Evolutionary conservation across 1,140 invertebrate species (phyloP), one percentile per base, ranked within the genome.

Genomic region (Micrasema minimum): DNA sequence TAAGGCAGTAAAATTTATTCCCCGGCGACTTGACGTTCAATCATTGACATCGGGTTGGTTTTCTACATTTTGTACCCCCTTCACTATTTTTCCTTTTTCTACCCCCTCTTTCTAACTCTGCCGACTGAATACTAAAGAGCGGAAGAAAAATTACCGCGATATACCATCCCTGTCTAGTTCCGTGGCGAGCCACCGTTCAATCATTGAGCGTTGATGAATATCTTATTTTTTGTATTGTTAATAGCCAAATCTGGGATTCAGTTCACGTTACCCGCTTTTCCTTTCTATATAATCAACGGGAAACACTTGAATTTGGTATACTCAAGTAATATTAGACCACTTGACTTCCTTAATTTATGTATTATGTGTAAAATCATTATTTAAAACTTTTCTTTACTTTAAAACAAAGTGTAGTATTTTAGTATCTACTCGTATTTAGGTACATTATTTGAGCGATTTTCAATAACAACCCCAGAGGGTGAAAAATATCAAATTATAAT

Each of bases 31-130:
- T 80, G 80, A 79, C 79, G 78, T 80, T 82, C 81, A 82, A 84
- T 84, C 81, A 83, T 82, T 80, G 81, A 79, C 77, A 81, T 83
- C 81, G 81, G 78, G 79, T 77, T 81, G 77, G 78, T 82, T 82
- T 80, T n/a, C n/a, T n/a, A n/a, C n/a, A n/a, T n/a, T n/a, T 78
- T 76, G 78, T 78, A 71, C 48, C 68, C 57, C 57, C 57, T 62
- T 43, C 57, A 62, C 57, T 62, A 62, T 62, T 62, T 62, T 43
- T 62, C 57, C 57, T 62, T 62, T 50, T 20, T 22, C 20, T 22
- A 45, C 53, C 62, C 66, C 68, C 66, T 57, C 59, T 53, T 66
- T 66, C 72, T 75, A 69, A 75, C 53, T 69, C 57, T 72, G 73
- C 43, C 77, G 75, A 75, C 74, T 79, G 81, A 82, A 82, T 83